phyloP scores from a whole-genome alignment of 2,797 vertebrate species.

The Ataeniobius toweri region DNA sequence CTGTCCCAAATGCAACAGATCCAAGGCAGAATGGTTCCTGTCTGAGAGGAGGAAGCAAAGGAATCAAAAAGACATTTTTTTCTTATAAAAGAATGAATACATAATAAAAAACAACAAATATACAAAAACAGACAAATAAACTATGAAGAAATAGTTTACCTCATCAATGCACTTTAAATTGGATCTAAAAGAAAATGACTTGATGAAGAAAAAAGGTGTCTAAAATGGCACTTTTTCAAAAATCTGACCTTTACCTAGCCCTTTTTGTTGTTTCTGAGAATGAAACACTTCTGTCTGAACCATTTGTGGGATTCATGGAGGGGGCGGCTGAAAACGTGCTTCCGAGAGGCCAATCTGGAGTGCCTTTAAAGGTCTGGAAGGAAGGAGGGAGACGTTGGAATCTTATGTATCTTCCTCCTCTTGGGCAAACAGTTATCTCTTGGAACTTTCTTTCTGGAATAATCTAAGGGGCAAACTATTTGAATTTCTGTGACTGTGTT shows the following conservation, averaged over 20 bases:
- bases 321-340: constrained; percentile 77
- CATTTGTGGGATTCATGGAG: constrained; percentile 65
- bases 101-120: constrained; percentile 60
- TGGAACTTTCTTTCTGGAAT: constrained; percentile 60
- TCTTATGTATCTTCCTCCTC: constrained; percentile 56
- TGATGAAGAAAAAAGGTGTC: constrained; percentile 71
- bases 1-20: constrained; percentile 96
- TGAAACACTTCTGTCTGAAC: constrained; percentile 67
- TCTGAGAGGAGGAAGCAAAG: constrained; percentile 82
- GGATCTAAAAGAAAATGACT: constrained; percentile 73
- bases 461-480: constrained; percentile 60
- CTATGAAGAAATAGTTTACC: constrained; percentile 94
- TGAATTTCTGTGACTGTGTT: constrained; percentile 71
- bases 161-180: constrained; percentile 99
- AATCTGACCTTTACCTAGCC: constrained; percentile 83
- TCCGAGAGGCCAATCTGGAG: constrained; percentile 75
- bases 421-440: constrained; percentile 60
- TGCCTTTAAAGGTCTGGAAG: constrained; percentile 79
- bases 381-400: constrained; percentile 45
- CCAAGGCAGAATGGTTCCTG: constrained; percentile 96
- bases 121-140: constrained; percentile 68
- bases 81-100: constrained; percentile 62
- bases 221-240: constrained; percentile 87
- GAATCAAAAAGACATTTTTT: constrained; percentile 62
- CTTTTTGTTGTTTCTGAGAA: constrained; percentile 76